Conservation (phyloP, 1,140 invertebrate genomes). For the Drosophila ercepeae region DNA sequence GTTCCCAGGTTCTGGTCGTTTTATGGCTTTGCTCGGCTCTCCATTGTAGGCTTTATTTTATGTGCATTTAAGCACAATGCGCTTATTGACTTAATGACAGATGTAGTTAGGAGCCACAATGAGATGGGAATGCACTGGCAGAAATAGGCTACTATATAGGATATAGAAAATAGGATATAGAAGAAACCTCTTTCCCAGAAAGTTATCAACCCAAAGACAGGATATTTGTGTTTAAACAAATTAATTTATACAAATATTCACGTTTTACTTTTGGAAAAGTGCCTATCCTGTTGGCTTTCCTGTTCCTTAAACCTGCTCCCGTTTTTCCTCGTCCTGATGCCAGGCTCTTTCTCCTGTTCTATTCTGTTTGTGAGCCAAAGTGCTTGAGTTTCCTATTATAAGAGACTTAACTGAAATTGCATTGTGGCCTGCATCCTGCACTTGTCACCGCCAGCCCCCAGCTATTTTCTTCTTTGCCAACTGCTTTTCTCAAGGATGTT, state of each 20-base stretch:
- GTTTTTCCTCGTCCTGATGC: conserved; percentile 4
- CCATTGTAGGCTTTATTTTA: conserved; percentile 75
- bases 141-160: too few relatives aligned
- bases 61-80: conserved; percentile 80
- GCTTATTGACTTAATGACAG: conserved; percentile 82
- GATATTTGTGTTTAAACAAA: neutral
- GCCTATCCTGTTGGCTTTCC: neutral
- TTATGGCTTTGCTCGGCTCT: conserved; percentile 41
- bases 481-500: conserved; percentile 78
- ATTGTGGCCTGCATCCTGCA: conserved; percentile 49
- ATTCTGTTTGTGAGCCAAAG: conserved; percentile 44
- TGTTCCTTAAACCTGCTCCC: conserved; percentile 1
- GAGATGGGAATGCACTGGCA: conserved; percentile 27
- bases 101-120: conserved; percentile 67
- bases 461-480: conserved; percentile 44
- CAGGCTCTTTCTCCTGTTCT: conserved; percentile 7
- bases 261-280: conserved; percentile 4
- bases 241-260: neutral
- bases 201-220: too few relatives aligned
- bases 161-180: neutral
- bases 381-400: conserved; percentile 53
- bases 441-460: conserved; percentile 56
- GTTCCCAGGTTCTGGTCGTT: conserved; percentile 30
- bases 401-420: conserved; percentile 58
- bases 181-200: too few relatives aligned